Evolutionary conservation across 2,888 invertebrate species (phyloP), one percentile per base, ranked within the genome.

Genomic region (Oasisia sp.): DNA sequence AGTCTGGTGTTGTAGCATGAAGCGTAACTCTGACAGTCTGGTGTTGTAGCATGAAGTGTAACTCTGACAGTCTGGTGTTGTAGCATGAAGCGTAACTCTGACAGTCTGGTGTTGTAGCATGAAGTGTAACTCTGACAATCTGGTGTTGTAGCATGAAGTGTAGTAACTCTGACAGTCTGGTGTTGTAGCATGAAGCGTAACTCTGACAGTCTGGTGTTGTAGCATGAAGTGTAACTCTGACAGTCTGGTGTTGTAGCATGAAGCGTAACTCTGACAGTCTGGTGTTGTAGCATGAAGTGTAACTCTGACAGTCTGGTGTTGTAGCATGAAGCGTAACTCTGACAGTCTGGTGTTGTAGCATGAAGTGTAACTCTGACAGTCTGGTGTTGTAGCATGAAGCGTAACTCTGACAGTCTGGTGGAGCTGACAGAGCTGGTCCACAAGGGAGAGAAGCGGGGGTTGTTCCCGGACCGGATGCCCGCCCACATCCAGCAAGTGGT

Each of bases 381-480:
- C 32, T 89, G 89, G 11, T 89, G n/a, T 90, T 32, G 32, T 0
- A 32, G 74, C 27, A 74, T 74, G 74, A 74, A 74, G 74, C 74
- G 74, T n/a, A 74, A 74, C 74, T 74, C 74, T 5, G 96, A 97
- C 94, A 97, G 97, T 93, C 94, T 97, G 89, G 96, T 96, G 93
- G 96, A 97, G 94, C 94, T 97, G 93, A 96, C 96, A 7, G 97
- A 97, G 93, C 94, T 97, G 38, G 96, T 97, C 12, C 96, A 97
- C 93, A 96, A 96, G 93, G 97, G 96, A n/a, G 97, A 97, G 93
- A 94, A 95, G 93, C 95, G 95, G 92, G 96, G 96, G 27, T 94
- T 97, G 27, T 97, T 97, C 93, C 94, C 95, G 91, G 96, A 96
- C 92, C 95, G 95, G 92, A 96, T 96, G 96, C 96, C 97, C 9